Conservation (phyloP, 2,797 vertebrate species). For the Takifugu rubripes region DNA sequence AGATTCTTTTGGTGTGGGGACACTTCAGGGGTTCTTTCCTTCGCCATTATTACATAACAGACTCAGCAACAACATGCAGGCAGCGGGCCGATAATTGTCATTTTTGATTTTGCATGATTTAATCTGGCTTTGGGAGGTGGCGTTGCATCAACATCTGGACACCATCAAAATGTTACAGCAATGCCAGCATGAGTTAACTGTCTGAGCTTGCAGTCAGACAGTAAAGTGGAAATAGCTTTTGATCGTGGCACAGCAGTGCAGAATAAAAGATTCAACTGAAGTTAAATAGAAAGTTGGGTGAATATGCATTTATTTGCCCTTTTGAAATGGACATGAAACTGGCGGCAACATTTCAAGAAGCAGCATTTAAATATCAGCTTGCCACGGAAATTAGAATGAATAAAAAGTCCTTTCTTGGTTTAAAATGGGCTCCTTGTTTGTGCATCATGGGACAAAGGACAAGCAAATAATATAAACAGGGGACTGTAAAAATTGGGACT, state of each 20-base stretch:
- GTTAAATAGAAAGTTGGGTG: neutral
- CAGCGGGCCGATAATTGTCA: neutral
- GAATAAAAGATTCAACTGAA: neutral
- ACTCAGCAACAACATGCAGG: no score
- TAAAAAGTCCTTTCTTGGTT: no score
- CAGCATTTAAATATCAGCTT: neutral
- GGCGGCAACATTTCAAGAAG: no score
- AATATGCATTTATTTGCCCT: neutral
- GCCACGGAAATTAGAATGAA: no score
- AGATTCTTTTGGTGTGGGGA: no score
- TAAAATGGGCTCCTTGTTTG: no score
- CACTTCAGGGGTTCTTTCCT: no score
- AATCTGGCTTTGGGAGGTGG: neutral
- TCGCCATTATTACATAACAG: no score
- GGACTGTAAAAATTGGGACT: no score
- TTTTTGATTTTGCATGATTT: slow-evolving; percentile 6
- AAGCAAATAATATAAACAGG: no score
- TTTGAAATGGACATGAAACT: no score
- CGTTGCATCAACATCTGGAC: slow-evolving; percentile 18
- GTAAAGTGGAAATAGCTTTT: neutral
- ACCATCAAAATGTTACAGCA: slow-evolving; percentile 1
- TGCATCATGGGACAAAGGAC: no score
- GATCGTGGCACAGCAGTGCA: neutral
- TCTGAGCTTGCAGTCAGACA: slow-evolving; percentile 13
- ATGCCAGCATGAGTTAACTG: slow-evolving; percentile 10